A percentile compares a stretch with the other conserved stretches of the same genome.
Evolutionary conservation across 2,888 invertebrate species (phyloP).

Genomic region (Dioctria rufipes): DNA sequence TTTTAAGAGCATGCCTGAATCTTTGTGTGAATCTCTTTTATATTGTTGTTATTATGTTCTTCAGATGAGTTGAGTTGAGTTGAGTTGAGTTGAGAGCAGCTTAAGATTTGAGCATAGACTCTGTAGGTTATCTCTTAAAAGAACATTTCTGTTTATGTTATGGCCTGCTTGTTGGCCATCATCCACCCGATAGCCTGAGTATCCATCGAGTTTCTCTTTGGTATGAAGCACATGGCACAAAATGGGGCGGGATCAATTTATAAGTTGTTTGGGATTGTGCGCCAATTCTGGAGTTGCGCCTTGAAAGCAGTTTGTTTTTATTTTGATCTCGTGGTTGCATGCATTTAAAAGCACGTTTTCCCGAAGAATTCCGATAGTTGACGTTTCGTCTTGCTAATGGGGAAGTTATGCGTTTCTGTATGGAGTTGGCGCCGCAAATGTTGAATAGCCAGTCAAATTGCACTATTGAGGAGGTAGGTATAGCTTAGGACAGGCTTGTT

Average conservation of each 20-base stretch:
- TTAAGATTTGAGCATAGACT: neutral
- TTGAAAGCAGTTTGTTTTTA: conserved; percentile 40
- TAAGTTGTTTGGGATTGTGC: neutral
- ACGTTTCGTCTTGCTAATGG: conserved; percentile 7
- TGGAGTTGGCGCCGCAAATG: no score
- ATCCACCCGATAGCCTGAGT: neutral
- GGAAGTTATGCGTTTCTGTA: no score
- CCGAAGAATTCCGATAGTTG: conserved; percentile 40
- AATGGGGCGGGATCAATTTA: conserved; percentile 40
- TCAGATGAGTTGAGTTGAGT: neutral
- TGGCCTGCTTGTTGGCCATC: neutral
- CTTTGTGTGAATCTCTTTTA: no score
- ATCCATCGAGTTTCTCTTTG: conserved; percentile 12
- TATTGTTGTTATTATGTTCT: neutral
- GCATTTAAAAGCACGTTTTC: conserved; percentile 30
- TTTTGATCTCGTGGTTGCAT: conserved; percentile 29
- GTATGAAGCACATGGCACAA: conserved; percentile 37
- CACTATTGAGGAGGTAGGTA: no score
- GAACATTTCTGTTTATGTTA: neutral
- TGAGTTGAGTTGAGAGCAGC: neutral
- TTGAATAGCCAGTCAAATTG: no score
- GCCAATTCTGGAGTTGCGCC: conserved; percentile 19
- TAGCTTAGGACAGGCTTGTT: no score
- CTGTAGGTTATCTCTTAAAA: neutral
- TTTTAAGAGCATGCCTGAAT: no score